Conservation (phyloP, 2,797 vertebrate species). For the Gephyroberyx darwinii region DNA sequence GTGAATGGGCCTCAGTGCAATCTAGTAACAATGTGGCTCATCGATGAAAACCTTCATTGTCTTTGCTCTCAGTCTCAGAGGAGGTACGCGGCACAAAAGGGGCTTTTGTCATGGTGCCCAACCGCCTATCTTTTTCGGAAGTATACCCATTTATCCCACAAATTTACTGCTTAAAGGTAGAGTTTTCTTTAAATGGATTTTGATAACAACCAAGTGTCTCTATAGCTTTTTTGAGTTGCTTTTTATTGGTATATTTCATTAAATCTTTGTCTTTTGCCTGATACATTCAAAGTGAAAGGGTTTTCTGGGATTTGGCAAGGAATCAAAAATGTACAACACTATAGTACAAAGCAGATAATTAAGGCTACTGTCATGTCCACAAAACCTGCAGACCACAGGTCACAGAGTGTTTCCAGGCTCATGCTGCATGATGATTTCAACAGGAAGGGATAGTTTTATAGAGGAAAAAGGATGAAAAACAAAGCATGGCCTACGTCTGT, state of each 20-base stretch:
- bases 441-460: conserved; percentile 19
- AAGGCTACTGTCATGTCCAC: not conserved
- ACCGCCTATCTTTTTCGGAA: conserved; percentile 43
- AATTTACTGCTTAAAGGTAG: conserved; percentile 41
- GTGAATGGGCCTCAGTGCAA: conserved; percentile 59
- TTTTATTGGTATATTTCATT: conserved; percentile 2
- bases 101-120: conserved; percentile 56
- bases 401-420: conserved; percentile 25
- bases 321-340: not conserved
- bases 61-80: conserved; percentile 58
- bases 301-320: not conserved
- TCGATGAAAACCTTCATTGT: conserved; percentile 76
- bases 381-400: conserved; percentile 31
- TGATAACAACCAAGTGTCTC: not conserved
- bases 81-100: conserved; percentile 63
- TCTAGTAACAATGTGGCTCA: conserved; percentile 63
- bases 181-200: conserved; percentile 23
- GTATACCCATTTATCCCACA: conserved; percentile 44
- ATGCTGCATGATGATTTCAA: conserved; percentile 1
- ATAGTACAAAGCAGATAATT: conserved; percentile 28
- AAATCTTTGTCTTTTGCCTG: not conserved
- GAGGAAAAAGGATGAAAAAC: conserved; percentile 12
- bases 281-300: not conserved
- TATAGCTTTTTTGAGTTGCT: not conserved
- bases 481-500: conserved; percentile 5